Conservation (phyloP, 2,113 vertebrate species). For the Erythrolamprus reginae region DNA sequence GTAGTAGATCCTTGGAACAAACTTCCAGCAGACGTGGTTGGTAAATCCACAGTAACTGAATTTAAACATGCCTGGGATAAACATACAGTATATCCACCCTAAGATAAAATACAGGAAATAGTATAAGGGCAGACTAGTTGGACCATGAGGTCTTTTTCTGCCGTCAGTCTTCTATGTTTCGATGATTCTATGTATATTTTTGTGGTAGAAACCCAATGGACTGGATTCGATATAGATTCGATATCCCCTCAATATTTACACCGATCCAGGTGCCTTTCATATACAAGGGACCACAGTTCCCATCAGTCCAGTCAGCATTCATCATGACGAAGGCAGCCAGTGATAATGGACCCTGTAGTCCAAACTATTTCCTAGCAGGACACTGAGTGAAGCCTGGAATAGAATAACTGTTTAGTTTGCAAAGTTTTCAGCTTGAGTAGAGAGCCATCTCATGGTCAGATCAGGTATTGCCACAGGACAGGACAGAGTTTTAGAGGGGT, state of each 20-base stretch:
- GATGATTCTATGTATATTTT: too few relatives aligned
- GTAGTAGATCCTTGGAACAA: too few relatives aligned
- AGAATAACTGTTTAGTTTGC: not conserved
- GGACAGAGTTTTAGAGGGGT: not conserved
- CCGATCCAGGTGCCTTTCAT: not conserved
- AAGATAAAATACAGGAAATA: too few relatives aligned
- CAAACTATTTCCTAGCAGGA: not conserved
- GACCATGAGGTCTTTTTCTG: too few relatives aligned
- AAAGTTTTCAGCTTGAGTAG: not conserved
- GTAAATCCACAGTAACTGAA: too few relatives aligned
- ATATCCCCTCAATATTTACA: not conserved
- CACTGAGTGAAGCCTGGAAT: not conserved
- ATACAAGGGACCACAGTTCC: not conserved
- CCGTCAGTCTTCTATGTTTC: too few relatives aligned
- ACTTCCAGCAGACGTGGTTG: too few relatives aligned
- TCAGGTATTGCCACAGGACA: not conserved
- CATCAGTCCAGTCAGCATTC: not conserved
- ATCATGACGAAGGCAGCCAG: not conserved
- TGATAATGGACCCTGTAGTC: not conserved
- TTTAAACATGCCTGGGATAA: too few relatives aligned
- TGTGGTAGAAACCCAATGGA: too few relatives aligned
- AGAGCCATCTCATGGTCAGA: not conserved
- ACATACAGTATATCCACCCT: too few relatives aligned
- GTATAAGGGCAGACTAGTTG: too few relatives aligned
- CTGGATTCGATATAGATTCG: too few relatives aligned